Base-by-base conservation (phyloP, 2,113 vertebrate genomes). In the Tragelaphus strepsiceros region DNA sequence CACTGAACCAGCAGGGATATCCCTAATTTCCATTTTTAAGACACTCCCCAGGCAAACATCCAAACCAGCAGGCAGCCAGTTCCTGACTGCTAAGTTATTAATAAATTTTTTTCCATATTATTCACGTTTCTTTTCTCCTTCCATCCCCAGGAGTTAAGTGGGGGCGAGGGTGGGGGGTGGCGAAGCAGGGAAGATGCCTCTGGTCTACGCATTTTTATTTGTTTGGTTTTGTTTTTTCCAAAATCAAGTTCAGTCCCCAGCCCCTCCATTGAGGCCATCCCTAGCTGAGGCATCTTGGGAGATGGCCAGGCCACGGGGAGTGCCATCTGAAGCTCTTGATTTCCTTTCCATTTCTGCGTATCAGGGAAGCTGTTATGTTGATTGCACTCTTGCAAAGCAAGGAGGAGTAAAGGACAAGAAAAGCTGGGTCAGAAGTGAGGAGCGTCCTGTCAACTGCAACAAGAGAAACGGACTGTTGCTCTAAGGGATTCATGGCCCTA, bases 291-390 rank as follows among this genome's bases (percentile, higher is more conserved):
- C 39, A 16, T 78, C 89, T 64, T 62, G 56, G 58, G 88, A 61
- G 21, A n/a, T 1, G 21, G 88, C 49, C 30, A 26, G 22, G 77
- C 4, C 1, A 14, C 53, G 54, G 56, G 39, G 14, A 90, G 30
- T 54, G 35, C 58, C 26, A 11, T 53, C 19, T 26, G 58, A 87
- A 81, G 54, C 59, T 88, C 56, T 46, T 17, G 2, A 5, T 93
- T 85, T 96, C 82, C 81, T 84, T 94, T 91, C 82, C 56, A 10
- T 58, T 62, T 89, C 64, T 90, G 59, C 61, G 82, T 39, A 89
- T 81, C 59, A 62, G 88, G 91, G 71, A 74, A 58, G 39, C 67
- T 61, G 83, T 82, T 78, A 46, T 1, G 16, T 83, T 39, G 59
- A 89, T 86, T 49, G 26, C 82, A 62, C 56, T 89, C 89, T 83